Evolutionary conservation across 2,888 invertebrate genomes (phyloP).

Genomic region (Tipula vernalis): DNA sequence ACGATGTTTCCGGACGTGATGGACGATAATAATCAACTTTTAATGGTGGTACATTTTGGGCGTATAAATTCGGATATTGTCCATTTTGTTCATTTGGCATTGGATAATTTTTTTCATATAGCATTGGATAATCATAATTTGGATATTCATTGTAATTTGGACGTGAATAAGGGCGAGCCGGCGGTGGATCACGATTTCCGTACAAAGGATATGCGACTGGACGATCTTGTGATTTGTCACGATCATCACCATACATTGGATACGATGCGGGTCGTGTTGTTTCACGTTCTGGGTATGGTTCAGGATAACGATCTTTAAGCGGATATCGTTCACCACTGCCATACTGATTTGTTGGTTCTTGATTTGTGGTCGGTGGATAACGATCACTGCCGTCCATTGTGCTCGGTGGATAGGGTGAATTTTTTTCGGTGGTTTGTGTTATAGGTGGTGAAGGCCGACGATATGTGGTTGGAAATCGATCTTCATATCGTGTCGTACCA

Average conservation of each 20-base stretch:
- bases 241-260: not conserved
- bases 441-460: not conserved
- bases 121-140: constrained; percentile 31
- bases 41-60: constrained; percentile 31
- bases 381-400: constrained; percentile 15
- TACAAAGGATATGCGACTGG: constrained; percentile 10
- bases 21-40: constrained; percentile 19
- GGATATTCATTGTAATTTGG: constrained; percentile 23
- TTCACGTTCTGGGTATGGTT: not conserved
- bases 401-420: constrained; percentile 5
- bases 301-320: constrained; percentile 6
- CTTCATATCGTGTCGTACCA: not conserved
- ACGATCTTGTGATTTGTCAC: not conserved
- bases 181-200: constrained; percentile 17
- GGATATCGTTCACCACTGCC: constrained; percentile 12
- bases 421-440: not conserved
- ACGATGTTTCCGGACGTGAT: not conserved
- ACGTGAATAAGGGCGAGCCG: constrained; percentile 17
- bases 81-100: constrained; percentile 29
- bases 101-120: constrained; percentile 34
- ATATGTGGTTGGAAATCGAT: not conserved
- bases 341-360: constrained; percentile 12
- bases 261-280: not conserved
- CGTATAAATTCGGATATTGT: constrained; percentile 32
- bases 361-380: constrained; percentile 14